Base-by-base conservation (phyloP, 2,113 vertebrate genomes). In the Lophius piscatorius region DNA sequence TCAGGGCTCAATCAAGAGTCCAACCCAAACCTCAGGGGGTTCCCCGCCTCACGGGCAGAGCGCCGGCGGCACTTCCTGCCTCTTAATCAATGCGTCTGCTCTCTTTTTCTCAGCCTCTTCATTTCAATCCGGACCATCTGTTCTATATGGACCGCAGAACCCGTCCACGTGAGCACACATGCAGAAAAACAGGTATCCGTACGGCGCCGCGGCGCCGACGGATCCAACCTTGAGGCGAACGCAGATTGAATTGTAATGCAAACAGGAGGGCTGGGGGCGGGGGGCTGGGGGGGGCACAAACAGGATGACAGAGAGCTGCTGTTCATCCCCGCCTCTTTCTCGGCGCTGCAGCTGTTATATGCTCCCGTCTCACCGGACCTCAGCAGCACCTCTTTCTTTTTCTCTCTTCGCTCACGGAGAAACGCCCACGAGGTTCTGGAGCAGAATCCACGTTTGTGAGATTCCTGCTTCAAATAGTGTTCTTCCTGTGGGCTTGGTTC, bases 181-280 rank as follows among this genome's bases (percentile, higher is more conserved):
- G 40, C 54, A 40, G 14, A 48, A 20, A 66, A 26, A 47, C 76
- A 47, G 21, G 61, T 29, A 58, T 45, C 21, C 47, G 39, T 35
- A 57, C 59, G 51, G 69, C 50, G 70, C 56, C 77, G 75, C 75
- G 59, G 80, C 60, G 64, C 80, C 80, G 84, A 81, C 82, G 74
- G 76, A 48, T 80, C 68, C 80, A 77, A 84, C 82, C 81, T 85
- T 85, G 82, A 83, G 56, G 81, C 48, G 45, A 12, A 33, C 80
- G 18, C 35, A 61, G 67, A 68, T 26, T 58, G 78, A 74, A 81
- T 80, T 76, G 74, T 78, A 82, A 84, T 78, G 80, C 70, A 58
- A 59, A 52, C 47, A 24, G 60, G 36, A 50, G 57, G 50, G 52
- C 8, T n/a, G n/a, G 63, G 62, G 46, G 39, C 8, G 26, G 8